Evolutionary conservation across 2,888 invertebrate genomes (phyloP), one percentile per base, ranked within the genome.

Genomic region (Carterocephalus palaemon): DNA sequence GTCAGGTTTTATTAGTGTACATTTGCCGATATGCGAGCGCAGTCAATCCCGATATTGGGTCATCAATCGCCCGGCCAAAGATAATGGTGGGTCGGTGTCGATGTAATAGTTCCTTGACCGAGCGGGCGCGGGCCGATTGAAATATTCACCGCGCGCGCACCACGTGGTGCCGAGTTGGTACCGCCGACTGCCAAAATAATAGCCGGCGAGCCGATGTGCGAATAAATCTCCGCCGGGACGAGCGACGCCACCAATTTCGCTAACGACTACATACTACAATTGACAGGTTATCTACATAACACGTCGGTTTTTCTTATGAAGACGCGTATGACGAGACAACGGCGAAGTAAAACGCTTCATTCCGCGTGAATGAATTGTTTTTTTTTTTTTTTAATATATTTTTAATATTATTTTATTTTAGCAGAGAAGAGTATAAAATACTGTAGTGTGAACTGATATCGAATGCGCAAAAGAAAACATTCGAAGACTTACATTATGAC

Each of bases 41-140:
- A 49, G 37, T 29, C 68, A 65, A 73, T 75, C 69, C 70, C 67
- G 68, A 75, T 78, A 80, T 80, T 73, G 70, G 71, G 61, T 61
- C 72, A 81, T 80, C 78, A 77, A 82, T 80, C 79, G 76, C n/a
- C 71, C 63, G 53, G 57, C 65, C 62, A 62, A 72, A 77, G 75
- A 79, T 77, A 81, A 78, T 76, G 70, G 69, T 67, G 67, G 43
- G 54, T 61, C 65, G 62, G 61, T 61, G 67, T 54, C 70, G 67
- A 70, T 68, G 69, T 77, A 76, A 75, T 68, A 75, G 73, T 76
- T 74, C 72, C 74, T 77, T 77, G 76, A 72, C 76, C 73, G 45
- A 28, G 28, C 15, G 42, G 13, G 42, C 26, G 24, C 26, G 24
- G 74, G 60, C 54, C 60, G 71, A 78, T 77, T 76, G 75, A 76